Conservation (phyloP, 2,888 invertebrate species). For the Girardia tigrina region DNA sequence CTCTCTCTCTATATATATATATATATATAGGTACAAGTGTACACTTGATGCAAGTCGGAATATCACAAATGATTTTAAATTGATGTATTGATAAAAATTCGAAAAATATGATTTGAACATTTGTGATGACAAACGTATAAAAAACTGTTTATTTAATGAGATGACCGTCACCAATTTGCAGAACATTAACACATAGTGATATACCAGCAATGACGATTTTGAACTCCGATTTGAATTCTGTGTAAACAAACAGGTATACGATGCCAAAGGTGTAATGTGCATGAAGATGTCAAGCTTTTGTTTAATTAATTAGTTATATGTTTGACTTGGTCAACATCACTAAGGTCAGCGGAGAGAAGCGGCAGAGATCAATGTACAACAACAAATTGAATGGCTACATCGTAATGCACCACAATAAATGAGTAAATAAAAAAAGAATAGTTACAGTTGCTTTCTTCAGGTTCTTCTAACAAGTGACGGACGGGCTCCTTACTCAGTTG, state of each 20-base stretch:
- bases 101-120: not conserved
- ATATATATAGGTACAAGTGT: not conserved
- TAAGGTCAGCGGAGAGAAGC: not conserved
- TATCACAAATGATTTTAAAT: not conserved
- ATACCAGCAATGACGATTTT: not conserved
- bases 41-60: not conserved
- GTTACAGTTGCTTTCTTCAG: not conserved
- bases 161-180: not conserved
- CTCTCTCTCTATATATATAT: no score
- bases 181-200: not conserved
- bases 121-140: not conserved
- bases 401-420: not conserved
- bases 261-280: not conserved
- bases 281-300: not conserved
- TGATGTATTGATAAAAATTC: not conserved
- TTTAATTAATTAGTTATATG: not conserved
- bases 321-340: not conserved
- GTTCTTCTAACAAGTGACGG: not conserved
- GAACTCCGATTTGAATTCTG: not conserved
- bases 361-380: not conserved
- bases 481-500: not conserved
- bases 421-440: not conserved
- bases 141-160: not conserved
- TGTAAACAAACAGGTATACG: not conserved
- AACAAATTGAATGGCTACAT: not conserved